phyloP scores from a whole-genome alignment of 2,113 vertebrate genomes.

The Lepidothrix coronata region DNA sequence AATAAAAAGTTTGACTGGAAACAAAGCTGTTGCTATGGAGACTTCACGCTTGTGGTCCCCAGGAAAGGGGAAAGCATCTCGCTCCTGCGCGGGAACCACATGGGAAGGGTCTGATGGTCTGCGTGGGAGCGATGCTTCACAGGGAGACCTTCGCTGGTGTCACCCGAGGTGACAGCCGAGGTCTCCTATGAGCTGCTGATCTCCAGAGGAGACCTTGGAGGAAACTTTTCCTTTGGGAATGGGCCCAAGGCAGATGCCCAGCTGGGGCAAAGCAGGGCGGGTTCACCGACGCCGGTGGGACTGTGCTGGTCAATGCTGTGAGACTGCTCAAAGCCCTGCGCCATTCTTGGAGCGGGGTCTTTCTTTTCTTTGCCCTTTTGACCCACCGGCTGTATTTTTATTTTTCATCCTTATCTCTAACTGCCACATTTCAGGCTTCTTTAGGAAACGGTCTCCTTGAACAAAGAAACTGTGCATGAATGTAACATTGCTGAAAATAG shows the following conservation, averaged over 20 bases:
- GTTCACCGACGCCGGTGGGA: rapidly evolving
- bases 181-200: neutral
- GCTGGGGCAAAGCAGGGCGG: neutral
- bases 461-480: neutral
- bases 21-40: slow-evolving; percentile 30
- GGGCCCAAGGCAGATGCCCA: neutral
- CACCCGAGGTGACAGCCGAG: neutral
- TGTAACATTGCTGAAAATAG: slow-evolving; percentile 1
- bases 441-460: neutral
- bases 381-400: neutral
- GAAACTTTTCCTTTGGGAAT: neutral
- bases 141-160: neutral
- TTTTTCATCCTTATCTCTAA: slow-evolving; percentile 54
- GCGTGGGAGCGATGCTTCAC: neutral
- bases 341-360: neutral
- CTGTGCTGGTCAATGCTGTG: neutral
- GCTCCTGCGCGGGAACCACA: neutral
- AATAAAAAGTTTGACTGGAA: slow-evolving; percentile 41
- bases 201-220: neutral
- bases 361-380: slow-evolving; percentile 3
- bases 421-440: slow-evolving; percentile 20
- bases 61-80: neutral
- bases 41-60: neutral
- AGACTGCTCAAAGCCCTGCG: neutral
- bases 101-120: neutral